These are phyloP conservation scores for Calyptomena viridis DNA, from an alignment of 2,113 vertebrate genomes.

Conservation along the genomic window DNA sequence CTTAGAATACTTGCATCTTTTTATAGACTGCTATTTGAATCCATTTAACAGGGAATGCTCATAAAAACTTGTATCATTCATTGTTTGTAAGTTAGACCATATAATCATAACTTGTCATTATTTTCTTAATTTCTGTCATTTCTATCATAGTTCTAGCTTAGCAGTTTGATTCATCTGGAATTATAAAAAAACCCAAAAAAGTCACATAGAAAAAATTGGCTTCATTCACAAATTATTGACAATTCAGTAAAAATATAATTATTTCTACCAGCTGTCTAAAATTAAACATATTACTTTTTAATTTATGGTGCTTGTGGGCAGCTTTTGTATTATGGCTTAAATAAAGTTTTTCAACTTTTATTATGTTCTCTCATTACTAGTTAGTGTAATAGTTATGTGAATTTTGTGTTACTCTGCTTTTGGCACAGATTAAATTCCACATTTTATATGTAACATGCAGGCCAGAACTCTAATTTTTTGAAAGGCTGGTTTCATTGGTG, in stretches of 20 bases:
- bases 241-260: constrained; percentile 70
- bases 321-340: constrained; percentile 73
- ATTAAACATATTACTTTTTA: constrained; percentile 74
- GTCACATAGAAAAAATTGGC: neutral
- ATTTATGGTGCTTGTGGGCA: constrained; percentile 70
- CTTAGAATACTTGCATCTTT: neutral
- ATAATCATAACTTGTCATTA: neutral
- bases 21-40: neutral
- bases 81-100: neutral
- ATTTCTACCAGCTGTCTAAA: constrained; percentile 72
- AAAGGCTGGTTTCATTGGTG: constrained; percentile 53
- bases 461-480: constrained; percentile 41
- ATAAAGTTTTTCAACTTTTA: constrained; percentile 76
- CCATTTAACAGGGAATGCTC: neutral
- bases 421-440: constrained; percentile 66
- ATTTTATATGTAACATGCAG: constrained; percentile 54
- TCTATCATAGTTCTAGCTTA: neutral
- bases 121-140: neutral
- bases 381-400: constrained; percentile 72
- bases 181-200: neutral
- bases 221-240: constrained; percentile 61
- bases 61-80: neutral
- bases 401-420: constrained; percentile 69
- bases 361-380: constrained; percentile 72
- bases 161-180: neutral